Base-by-base conservation (phyloP, 2,113 vertebrate genomes). In the Xenus cinereus region DNA sequence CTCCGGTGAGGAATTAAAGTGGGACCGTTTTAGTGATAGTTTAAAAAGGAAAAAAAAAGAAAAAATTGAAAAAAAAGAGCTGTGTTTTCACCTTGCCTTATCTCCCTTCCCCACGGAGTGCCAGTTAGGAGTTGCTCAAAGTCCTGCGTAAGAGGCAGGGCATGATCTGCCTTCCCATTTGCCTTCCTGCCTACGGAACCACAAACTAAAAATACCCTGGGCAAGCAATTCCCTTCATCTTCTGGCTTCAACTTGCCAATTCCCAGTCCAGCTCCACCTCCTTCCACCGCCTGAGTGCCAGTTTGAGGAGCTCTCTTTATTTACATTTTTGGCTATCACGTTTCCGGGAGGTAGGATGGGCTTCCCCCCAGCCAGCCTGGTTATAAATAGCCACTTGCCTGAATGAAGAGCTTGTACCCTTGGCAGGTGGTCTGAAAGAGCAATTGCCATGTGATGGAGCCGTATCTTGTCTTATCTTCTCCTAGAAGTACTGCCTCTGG, bases 391-490 rank as follows among this genome's bases (percentile, higher is more conserved):
- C 46, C 88, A 15, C 26, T 88, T 81, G 39, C 21, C 51, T 68
- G 51, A 89, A 86, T 67, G 56, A 80, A 77, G 68, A 86, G 51
- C 43, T 80, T 50, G 7, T 8, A 22, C 67, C 56, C 63, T 79
- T 85, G 90, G 85, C 85, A 89, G 56, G 56, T 56, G 79, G 72
- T 93, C 92, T 90, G 60, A 79, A 94, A 78, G 57, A 76, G 48
- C 6, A 7, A 22, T 41, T 84, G 80, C 76, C 53, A 33, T 76
- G 81, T 87, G 74, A 79, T 84, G 62, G 39, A 74, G 33, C 32
- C 51, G 1, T 92, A 63, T 86, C 86, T 95, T 77, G 63, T 72
- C 76, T 96, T 93, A 77, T 90, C 89, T 89, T 84, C 83, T 79
- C 81, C 59, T 91, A 20, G 45, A 95, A 92, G 76, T 63, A 56